Percentiles rank a stretch among this genome's conserved stretches.
These are phyloP conservation scores for Temnothorax ravouxi DNA, from an alignment of 2,888 invertebrate species.

Conservation along the genomic window DNA sequence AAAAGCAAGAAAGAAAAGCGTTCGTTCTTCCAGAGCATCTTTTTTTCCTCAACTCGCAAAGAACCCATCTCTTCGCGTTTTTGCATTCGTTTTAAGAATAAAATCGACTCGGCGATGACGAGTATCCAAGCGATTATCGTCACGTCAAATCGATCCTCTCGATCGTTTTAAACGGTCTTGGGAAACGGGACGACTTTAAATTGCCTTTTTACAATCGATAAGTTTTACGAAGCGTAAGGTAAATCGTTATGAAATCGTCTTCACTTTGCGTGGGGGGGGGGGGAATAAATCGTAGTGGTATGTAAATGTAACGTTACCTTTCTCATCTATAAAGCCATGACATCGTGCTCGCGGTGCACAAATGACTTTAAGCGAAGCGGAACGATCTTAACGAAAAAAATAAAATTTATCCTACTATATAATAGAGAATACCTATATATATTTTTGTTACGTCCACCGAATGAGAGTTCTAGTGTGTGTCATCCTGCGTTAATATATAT, in stretches of 20 bases:
- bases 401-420: slow-evolving; percentile 30
- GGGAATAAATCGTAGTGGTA: slow-evolving; percentile 43
- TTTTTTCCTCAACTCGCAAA: slow-evolving; percentile 56
- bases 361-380: slow-evolving; percentile 44
- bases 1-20: slow-evolving; percentile 31
- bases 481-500: slow-evolving; percentile 26
- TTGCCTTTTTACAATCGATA: slow-evolving; percentile 66
- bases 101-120: slow-evolving; percentile 67
- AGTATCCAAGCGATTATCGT: slow-evolving; percentile 53
- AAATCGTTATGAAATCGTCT: slow-evolving; percentile 62
- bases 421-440: slow-evolving; percentile 30
- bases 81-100: slow-evolving; percentile 69
- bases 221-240: slow-evolving; percentile 64
- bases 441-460: slow-evolving; percentile 46
- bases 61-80: slow-evolving; percentile 51
- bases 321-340: slow-evolving; percentile 54
- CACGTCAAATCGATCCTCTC: slow-evolving; percentile 37
- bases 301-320: slow-evolving; percentile 58
- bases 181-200: slow-evolving; percentile 49
- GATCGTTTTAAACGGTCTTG: slow-evolving; percentile 55
- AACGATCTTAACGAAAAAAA: slow-evolving; percentile 34
- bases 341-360: slow-evolving; percentile 45
- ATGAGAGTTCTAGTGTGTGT: slow-evolving; percentile 35
- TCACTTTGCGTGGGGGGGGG: slow-evolving; percentile 52
- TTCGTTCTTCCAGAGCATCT: slow-evolving; percentile 56